phyloP scores from a whole-genome alignment of 2,888 invertebrate species.

The Morinoia aosen region DNA sequence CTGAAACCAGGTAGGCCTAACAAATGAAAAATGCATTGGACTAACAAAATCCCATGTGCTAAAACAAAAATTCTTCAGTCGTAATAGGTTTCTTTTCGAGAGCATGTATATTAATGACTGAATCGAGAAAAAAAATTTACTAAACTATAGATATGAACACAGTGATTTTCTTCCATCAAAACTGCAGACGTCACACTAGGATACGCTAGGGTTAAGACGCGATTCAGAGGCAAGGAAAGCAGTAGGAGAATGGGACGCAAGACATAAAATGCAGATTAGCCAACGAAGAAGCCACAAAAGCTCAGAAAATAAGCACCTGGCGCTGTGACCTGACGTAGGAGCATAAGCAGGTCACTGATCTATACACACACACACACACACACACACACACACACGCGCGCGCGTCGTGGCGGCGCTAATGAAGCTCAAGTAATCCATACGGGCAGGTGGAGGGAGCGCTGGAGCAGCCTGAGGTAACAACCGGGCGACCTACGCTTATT shows the following conservation, averaged over 20 bases:
- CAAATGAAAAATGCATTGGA: too few species aligned
- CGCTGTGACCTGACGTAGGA: neutral
- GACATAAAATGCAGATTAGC: neutral
- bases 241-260: neutral
- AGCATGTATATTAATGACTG: neutral
- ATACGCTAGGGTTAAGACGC: neutral
- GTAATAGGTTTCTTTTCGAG: neutral
- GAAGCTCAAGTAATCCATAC: slow-evolving; percentile 17
- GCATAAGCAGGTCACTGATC: neutral
- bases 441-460: neutral
- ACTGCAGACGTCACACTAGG: too few species aligned
- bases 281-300: neutral
- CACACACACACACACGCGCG: neutral
- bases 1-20: too few species aligned
- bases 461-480: neutral
- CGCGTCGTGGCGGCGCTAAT: neutral
- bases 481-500: neutral
- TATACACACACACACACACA: neutral
- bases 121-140: too few species aligned
- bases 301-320: neutral
- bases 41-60: too few species aligned
- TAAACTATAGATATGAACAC: too few species aligned
- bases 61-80: neutral
- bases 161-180: too few species aligned
- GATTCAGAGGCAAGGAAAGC: neutral